Percentiles rank a stretch among this genome's conserved stretches.
These are phyloP conservation scores for Stratiomys singularior DNA, from an alignment of 2,888 invertebrate genomes.

Conservation along the genomic window DNA sequence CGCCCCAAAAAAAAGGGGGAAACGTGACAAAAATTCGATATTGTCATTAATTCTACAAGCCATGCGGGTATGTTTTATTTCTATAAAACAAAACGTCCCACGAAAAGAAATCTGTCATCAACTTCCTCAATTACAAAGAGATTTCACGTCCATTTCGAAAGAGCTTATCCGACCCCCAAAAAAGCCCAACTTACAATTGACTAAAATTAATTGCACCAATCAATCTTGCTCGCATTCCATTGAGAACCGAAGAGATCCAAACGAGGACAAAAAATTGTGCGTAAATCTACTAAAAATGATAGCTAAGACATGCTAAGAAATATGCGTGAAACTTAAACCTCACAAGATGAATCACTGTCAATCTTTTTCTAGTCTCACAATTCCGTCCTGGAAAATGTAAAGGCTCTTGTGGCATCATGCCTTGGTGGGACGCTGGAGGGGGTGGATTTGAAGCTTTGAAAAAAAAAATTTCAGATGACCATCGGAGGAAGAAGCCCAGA, in stretches of 20 bases:
- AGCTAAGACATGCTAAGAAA: constrained; percentile 37
- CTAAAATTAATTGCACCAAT: constrained; percentile 43
- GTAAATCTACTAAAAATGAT: constrained; percentile 42
- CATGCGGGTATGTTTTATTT: background rate
- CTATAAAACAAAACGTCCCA: constrained; percentile 1
- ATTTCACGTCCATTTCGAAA: constrained; percentile 37
- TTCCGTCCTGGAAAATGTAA: background rate
- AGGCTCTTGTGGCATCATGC: constrained; percentile 8
- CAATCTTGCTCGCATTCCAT: constrained; percentile 42
- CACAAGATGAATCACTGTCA: constrained; percentile 44
- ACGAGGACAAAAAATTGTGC: constrained; percentile 42
- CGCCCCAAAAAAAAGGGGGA: too few species aligned
- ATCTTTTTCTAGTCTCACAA: constrained; percentile 15
- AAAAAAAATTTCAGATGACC: constrained; percentile 20
- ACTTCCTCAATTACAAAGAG: constrained; percentile 40
- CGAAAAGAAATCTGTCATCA: constrained; percentile 35
- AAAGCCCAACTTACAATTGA: constrained; percentile 39
- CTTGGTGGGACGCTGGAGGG: background rate
- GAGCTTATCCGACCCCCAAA: constrained; percentile 30
- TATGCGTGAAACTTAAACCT: constrained; percentile 44
- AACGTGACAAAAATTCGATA: constrained; percentile 23
- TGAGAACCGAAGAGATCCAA: constrained; percentile 19
- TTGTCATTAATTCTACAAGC: background rate
- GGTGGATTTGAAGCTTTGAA: background rate
- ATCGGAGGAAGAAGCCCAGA: background rate